phyloP scores from a whole-genome alignment of 2,113 vertebrate species.

The Oxyruncus cristatus region DNA sequence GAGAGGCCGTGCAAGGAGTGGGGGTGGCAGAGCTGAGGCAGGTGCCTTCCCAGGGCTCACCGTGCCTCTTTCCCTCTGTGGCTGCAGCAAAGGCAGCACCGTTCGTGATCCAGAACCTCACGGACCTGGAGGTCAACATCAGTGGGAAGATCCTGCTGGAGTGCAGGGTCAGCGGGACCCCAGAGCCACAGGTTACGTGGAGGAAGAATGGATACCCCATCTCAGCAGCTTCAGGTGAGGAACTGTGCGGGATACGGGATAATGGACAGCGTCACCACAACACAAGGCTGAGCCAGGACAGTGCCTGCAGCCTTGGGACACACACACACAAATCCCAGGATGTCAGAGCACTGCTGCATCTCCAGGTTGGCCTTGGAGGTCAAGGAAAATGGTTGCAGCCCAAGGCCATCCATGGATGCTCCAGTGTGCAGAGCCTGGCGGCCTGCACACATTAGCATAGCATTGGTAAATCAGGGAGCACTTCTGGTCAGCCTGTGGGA shows the following conservation, averaged over 20 bases:
- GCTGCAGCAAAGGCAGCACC: constrained; percentile 76
- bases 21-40: background rate
- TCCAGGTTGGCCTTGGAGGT: background rate
- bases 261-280: accelerated
- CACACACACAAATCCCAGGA: background rate
- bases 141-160: constrained; percentile 83
- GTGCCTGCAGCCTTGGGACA: accelerated
- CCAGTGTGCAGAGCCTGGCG: background rate
- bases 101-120: constrained; percentile 82
- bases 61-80: background rate
- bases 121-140: constrained; percentile 84
- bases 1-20: background rate
- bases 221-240: constrained; percentile 80
- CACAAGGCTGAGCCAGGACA: accelerated
- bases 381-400: background rate
- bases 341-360: background rate
- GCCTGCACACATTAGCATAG: background rate
- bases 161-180: constrained; percentile 80
- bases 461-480: background rate
- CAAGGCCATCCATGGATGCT: background rate
- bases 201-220: constrained; percentile 80
- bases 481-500: background rate
- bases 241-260: accelerated
- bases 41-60: background rate
- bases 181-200: constrained; percentile 79